Base-by-base conservation (phyloP, 2,888 invertebrate genomes). In the Flexamia atlantica region DNA sequence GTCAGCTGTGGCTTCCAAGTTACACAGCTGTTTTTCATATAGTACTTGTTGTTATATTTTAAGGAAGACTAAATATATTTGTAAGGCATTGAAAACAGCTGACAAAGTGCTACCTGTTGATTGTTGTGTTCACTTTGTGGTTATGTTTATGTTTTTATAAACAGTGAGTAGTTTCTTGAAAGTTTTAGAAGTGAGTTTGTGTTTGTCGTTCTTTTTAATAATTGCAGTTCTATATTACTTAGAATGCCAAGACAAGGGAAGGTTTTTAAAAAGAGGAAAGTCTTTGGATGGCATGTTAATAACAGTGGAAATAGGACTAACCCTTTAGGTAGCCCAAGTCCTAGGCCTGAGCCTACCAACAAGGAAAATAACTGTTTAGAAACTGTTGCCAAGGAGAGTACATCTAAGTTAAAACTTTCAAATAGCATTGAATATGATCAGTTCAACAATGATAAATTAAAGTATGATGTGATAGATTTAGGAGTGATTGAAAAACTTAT, bases 191-290 rank as follows among this genome's bases (percentile, higher is more conserved):
- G 53, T 53, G 17, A 53, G 53, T 12, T 53, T 53, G 9, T 53
- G 53, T 53, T 53, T 53, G 7, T 12, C 53, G 4, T 53, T n/a
- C 53, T 53, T 12, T 53, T 9, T 40, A 40, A 40, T 12, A 40
- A 40, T 12, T 40, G 5, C 5, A 12, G n/a, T 53, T 53, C 4
- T 12, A 7, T 53, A 17, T 53, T 53, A 4, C 17, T 72, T 25
- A 81, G 70, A 72, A 72, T 72, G 72, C 72, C 72, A 72, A 72
- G 72, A 53, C 53, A 12, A 17, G 72, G 20, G 20, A 72, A 30
- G 20, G 40, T 30, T 25, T 72, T 72, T 30, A 23, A 72, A 30
- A 72, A 72, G 17, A 72, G 30, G 32, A 25, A 72, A 40, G 30
- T 5, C 28, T 72, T 72, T 72, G 72, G 72, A 10, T 10, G 28